These are phyloP conservation scores for Sitobion miscanthi DNA, from an alignment of 1,140 invertebrate genomes.

Conservation along the genomic window DNA sequence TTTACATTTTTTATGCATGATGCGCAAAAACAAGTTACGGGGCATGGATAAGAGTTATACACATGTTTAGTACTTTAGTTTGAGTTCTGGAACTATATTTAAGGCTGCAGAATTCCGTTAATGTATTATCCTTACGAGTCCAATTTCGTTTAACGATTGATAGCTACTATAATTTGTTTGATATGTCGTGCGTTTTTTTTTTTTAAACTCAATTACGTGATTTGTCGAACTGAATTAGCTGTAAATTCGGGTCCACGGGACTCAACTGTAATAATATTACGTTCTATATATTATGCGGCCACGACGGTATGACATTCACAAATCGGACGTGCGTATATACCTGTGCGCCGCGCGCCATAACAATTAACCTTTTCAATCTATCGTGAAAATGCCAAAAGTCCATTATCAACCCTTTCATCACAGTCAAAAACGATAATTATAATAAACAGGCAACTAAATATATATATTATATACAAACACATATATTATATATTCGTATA, in stretches of 20 bases:
- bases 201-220: not conserved
- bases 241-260: not conserved
- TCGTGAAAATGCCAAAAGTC: constrained; percentile 35
- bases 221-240: not conserved
- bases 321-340: not conserved
- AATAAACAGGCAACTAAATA: not conserved
- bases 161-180: too few species aligned
- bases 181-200: not conserved
- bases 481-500: not conserved
- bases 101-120: not conserved
- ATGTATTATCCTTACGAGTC: too few species aligned
- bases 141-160: not conserved
- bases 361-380: constrained; percentile 28
- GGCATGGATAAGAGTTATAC: not conserved
- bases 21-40: not conserved
- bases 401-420: constrained; percentile 27
- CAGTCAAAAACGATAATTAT: constrained; percentile 31
- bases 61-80: not conserved
- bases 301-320: not conserved
- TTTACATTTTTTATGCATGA: not conserved
- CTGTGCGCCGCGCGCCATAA: not conserved
- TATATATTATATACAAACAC: not conserved
- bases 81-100: not conserved
- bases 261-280: not conserved
- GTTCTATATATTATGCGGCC: not conserved